Conservation (phyloP, 2,797 vertebrate species). For the Heliangelus exortis region DNA sequence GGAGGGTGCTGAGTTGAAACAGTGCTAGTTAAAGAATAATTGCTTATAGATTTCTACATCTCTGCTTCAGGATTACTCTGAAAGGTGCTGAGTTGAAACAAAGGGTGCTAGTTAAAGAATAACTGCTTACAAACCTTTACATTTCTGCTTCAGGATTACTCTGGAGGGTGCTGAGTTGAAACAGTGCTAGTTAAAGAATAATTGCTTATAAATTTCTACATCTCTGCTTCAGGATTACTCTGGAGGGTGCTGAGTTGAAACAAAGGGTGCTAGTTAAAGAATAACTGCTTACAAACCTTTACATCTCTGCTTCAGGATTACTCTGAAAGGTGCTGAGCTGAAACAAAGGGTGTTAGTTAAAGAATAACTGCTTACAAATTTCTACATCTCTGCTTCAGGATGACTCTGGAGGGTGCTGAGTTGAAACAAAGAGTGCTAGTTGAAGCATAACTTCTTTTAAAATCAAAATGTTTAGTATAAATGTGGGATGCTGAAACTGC, state of each 20-base stretch:
- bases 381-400: background rate
- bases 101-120: too few relatives aligned
- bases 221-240: too few relatives aligned
- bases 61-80: background rate
- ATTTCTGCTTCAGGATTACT: too few relatives aligned
- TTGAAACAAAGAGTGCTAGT: background rate
- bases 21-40: too few relatives aligned
- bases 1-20: background rate
- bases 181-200: too few relatives aligned
- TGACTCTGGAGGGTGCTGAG: background rate
- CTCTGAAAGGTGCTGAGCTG: background rate
- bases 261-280: too few relatives aligned
- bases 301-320: conserved; percentile 72
- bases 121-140: too few relatives aligned
- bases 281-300: too few relatives aligned
- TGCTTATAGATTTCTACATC: background rate
- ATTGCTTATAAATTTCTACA: too few relatives aligned
- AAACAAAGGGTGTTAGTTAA: too few relatives aligned
- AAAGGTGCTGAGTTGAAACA: background rate
- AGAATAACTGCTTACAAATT: background rate
- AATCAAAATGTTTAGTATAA: background rate
- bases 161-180: too few relatives aligned
- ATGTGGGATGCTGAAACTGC: background rate
- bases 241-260: too few relatives aligned
- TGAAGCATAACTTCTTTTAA: background rate